A percentile compares a stretch with the other conserved stretches of the same genome.
phyloP scores from a whole-genome alignment of 2,113 vertebrate species.

The Leptobrachium leishanense region DNA sequence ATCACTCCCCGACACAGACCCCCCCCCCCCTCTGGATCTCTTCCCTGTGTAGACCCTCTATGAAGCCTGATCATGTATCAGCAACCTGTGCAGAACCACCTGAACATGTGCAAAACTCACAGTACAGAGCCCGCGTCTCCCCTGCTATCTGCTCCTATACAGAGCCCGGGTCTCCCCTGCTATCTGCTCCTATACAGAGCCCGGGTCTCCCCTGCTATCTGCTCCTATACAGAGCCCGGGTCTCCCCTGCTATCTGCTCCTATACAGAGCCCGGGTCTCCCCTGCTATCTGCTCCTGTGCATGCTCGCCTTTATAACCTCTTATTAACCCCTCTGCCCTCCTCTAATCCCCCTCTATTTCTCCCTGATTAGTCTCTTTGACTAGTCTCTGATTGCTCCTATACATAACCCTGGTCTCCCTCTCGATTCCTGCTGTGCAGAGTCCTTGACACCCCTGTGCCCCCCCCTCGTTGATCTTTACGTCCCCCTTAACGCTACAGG shows the following conservation, averaged over 20 bases:
- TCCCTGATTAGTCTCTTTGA: neutral
- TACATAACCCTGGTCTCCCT: neutral
- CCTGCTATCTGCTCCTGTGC: neutral
- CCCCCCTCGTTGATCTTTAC: too few relatives aligned
- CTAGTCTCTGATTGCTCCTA: neutral
- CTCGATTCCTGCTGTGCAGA: neutral
- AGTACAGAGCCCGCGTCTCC: too few relatives aligned
- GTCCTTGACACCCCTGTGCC: neutral
- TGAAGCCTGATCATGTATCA: neutral
- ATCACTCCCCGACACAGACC: neutral
- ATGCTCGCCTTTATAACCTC: neutral
- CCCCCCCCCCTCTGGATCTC: neutral
- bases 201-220: too few relatives aligned
- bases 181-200: too few relatives aligned
- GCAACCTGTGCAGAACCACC: neutral
- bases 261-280: neutral
- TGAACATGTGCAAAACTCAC: too few relatives aligned
- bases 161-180: too few relatives aligned
- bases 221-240: neutral
- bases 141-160: too few relatives aligned
- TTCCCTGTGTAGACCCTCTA: neutral
- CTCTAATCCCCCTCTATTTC: neutral
- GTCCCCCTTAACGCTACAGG: too few relatives aligned
- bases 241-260: neutral
- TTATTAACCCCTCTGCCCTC: neutral